Percentiles rank a stretch among this genome's conserved stretches.
These are phyloP conservation scores for Dasypus novemcinctus DNA, from an alignment of 2,113 vertebrate species.

Conservation along the genomic window DNA sequence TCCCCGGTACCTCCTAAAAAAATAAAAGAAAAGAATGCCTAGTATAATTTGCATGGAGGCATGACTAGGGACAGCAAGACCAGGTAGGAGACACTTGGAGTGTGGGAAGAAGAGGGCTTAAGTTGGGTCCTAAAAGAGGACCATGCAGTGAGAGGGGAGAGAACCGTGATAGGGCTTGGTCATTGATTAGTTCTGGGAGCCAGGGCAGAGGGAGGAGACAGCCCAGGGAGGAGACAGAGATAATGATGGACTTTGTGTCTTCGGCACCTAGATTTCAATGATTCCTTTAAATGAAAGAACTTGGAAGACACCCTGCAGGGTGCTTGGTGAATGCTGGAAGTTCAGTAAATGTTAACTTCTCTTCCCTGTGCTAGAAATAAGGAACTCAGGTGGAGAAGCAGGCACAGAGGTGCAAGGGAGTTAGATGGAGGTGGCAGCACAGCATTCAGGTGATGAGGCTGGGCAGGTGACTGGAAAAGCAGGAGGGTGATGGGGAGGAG, in stretches of 20 bases:
- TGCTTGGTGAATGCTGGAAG: background rate
- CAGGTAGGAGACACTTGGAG: background rate
- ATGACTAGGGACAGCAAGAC: background rate
- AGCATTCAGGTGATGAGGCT: background rate
- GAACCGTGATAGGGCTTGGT: background rate
- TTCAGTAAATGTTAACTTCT: conserved; percentile 38
- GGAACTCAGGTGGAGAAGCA: background rate
- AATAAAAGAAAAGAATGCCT: background rate
- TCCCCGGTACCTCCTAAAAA: too few species aligned
- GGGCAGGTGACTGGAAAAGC: conserved; percentile 6
- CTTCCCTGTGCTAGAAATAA: conserved; percentile 24
- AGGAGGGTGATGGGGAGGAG: conserved; percentile 1
- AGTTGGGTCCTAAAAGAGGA: background rate
- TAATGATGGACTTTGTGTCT: background rate
- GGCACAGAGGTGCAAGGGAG: background rate
- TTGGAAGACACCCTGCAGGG: background rate
- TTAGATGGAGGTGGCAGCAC: background rate
- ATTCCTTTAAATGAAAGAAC: background rate
- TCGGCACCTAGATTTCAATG: background rate
- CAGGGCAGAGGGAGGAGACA: background rate
- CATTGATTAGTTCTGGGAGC: background rate
- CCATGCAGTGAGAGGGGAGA: background rate
- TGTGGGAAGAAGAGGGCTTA: background rate
- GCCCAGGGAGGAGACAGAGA: background rate
- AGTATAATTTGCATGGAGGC: background rate